Evolutionary conservation across 2,888 invertebrate genomes (phyloP).

Genomic region (Conus canariensis): DNA sequence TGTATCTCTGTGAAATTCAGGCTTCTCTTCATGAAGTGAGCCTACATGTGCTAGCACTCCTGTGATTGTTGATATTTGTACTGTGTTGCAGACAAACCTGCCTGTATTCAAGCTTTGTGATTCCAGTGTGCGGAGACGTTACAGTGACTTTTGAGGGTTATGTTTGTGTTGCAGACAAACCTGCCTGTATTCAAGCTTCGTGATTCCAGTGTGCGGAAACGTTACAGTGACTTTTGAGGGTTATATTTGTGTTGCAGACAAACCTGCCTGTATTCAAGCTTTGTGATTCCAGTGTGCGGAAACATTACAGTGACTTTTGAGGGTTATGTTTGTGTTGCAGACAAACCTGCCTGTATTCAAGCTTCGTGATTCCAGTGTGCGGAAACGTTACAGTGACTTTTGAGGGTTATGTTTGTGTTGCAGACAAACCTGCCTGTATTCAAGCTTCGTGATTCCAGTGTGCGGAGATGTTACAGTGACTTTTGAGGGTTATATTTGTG

Average conservation of each 20-base stretch:
- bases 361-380: constrained; percentile 95
- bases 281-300: constrained; percentile 94
- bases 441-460: constrained; percentile 99
- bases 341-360: constrained; percentile 99
- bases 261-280: constrained; percentile 99
- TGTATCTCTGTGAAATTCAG: too few relatives aligned
- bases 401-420: constrained; percentile 42
- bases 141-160: constrained; percentile 90
- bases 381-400: constrained; percentile 99
- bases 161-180: constrained; percentile 88
- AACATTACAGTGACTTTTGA: constrained; percentile 97
- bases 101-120: constrained; percentile 99
- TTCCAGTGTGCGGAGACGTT: constrained; percentile 96
- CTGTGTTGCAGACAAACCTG: constrained; percentile 90
- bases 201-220: constrained; percentile 92
- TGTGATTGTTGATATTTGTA: too few relatives aligned
- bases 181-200: constrained; percentile 99
- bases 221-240: constrained; percentile 95
- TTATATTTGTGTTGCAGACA: constrained; percentile 84
- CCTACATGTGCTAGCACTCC: too few relatives aligned
- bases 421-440: constrained; percentile 99
- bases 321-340: constrained; percentile 80
- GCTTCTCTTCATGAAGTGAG: too few relatives aligned
- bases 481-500: constrained; percentile 80
- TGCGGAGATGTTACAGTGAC: constrained; percentile 98